Percentiles rank a stretch among this genome's conserved stretches.
Evolutionary conservation across 2,797 vertebrate genomes (phyloP).

Genomic region (Syncerus caffer): DNA sequence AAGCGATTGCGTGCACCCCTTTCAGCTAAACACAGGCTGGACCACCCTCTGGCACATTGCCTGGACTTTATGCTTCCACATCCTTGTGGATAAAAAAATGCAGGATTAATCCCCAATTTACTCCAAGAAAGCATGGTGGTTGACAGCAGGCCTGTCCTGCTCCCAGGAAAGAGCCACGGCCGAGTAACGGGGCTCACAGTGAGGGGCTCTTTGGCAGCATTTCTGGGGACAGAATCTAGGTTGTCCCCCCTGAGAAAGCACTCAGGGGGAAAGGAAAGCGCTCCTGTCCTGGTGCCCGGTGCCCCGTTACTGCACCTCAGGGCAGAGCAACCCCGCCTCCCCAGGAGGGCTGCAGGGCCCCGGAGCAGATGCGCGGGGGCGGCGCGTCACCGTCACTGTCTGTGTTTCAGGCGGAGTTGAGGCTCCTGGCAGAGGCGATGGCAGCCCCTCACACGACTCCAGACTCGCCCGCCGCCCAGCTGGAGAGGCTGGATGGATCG

Average conservation of each 20-base stretch:
- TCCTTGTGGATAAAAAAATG: neutral
- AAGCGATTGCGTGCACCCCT: neutral
- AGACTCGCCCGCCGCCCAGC: neutral
- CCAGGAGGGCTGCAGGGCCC: neutral
- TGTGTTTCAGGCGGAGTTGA: conserved; percentile 54
- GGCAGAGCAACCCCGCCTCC: neutral
- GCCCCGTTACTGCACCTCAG: neutral
- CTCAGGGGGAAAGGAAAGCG: neutral
- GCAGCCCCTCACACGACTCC: conserved; percentile 38
- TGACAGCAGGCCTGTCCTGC: neutral
- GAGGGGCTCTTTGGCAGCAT: neutral
- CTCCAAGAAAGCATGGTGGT: neutral
- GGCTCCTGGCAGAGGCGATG: conserved; percentile 27
- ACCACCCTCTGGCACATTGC: neutral
- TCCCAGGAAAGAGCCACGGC: neutral
- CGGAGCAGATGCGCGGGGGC: accelerated
- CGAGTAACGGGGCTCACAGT: neutral
- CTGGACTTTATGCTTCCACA: neutral
- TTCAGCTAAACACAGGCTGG: neutral
- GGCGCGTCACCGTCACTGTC: accelerated
- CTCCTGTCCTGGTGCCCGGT: neutral
- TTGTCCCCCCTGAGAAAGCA: neutral
- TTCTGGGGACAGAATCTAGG: neutral
- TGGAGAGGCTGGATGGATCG: neutral
- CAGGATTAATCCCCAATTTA: neutral